Conservation (phyloP, 92 coral and sea anemone genomes). For the Anthopleura xanthogrammica region DNA sequence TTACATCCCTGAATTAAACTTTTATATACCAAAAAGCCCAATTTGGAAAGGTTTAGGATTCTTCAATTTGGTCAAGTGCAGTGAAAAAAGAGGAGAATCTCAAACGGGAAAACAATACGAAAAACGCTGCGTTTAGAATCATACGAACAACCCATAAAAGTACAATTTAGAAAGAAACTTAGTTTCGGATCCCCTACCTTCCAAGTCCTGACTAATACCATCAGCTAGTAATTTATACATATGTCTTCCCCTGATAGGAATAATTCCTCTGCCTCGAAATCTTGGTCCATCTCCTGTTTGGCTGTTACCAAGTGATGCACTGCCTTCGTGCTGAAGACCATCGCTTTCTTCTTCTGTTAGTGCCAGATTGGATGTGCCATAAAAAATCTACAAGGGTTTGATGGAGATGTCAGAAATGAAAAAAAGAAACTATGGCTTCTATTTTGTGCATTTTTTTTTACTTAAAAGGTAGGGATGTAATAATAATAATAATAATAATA, state of each 20-base stretch:
- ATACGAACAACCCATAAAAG: too few relatives aligned
- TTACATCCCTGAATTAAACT: too few relatives aligned
- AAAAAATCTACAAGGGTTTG: conserved; percentile 20
- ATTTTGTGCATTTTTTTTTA: too few relatives aligned
- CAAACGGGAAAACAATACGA: too few relatives aligned
- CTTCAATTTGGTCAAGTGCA: too few relatives aligned
- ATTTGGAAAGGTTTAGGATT: too few relatives aligned
- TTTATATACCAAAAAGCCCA: too few relatives aligned
- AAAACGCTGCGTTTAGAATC: too few relatives aligned
- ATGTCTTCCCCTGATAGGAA: conserved; percentile 53
- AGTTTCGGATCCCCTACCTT: conserved; percentile 24
- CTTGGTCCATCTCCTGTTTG: conserved; percentile 37
- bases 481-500: too few relatives aligned
- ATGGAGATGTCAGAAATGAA: background rate
- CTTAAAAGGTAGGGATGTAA: too few relatives aligned
- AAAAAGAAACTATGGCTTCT: background rate
- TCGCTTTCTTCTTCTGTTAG: conserved; percentile 43
- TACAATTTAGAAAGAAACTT: background rate
- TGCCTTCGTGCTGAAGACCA: conserved; percentile 34
- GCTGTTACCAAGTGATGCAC: conserved; percentile 41
- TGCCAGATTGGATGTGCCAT: conserved; percentile 45
- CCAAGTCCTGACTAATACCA: conserved; percentile 29
- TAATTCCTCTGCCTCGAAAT: conserved; percentile 56
- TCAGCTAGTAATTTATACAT: conserved; percentile 45
- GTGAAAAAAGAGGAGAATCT: too few relatives aligned